These are phyloP conservation scores for Dicycla oo DNA, from an alignment of 2,888 invertebrate genomes.

Conservation along the genomic window DNA sequence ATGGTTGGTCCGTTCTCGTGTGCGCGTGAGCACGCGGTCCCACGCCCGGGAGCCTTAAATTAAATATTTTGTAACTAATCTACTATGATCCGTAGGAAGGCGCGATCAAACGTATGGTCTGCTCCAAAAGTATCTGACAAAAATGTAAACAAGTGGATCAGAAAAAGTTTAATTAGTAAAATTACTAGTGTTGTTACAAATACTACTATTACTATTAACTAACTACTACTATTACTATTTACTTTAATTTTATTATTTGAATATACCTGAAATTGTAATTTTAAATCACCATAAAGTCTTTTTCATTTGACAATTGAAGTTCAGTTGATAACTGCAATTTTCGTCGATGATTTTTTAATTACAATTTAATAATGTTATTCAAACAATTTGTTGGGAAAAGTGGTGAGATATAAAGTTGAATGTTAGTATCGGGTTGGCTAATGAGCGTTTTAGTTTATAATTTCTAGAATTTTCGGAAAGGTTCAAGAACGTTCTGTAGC, in stretches of 20 bases:
- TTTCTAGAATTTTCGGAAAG: no score
- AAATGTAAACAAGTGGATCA: not conserved
- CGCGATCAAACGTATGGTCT: conserved; percentile 7
- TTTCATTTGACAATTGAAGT: not conserved
- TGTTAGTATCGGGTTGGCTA: no score
- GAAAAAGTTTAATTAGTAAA: no score
- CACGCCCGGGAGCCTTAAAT: conserved; percentile 62
- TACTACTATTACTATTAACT: no score
- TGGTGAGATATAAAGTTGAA: not conserved
- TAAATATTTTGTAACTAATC: conserved; percentile 67
- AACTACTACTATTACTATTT: no score
- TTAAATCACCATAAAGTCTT: not conserved
- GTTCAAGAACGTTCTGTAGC: no score
- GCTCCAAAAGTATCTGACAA: not conserved
- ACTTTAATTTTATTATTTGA: not conserved
- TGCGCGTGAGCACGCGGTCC: conserved; percentile 52
- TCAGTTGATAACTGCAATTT: not conserved
- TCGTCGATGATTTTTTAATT: not conserved
- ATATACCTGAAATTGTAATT: not conserved
- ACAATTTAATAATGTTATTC: no score
- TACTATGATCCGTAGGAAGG: conserved; percentile 45
- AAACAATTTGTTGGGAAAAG: not conserved
- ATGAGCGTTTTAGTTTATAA: no score
- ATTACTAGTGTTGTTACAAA: no score
- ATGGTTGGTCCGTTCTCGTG: conserved; percentile 50